A percentile compares a stretch with the other conserved stretches of the same genome.
Evolutionary conservation across 2,113 vertebrate genomes (phyloP).

Genomic region (Genyomyrus donnyi): DNA sequence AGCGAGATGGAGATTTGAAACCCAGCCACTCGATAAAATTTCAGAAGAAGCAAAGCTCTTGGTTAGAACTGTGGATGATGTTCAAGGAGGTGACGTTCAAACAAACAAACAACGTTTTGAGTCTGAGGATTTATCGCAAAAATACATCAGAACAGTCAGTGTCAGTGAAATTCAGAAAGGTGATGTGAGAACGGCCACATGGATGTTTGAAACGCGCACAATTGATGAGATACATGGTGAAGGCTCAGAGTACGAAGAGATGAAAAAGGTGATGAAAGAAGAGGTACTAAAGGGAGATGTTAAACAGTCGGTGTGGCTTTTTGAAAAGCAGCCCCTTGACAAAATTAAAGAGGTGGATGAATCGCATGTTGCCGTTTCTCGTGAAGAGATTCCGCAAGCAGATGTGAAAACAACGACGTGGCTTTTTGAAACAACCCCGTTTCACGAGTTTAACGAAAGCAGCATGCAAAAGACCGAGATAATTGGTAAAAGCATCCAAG

Average conservation of each 20-base stretch:
- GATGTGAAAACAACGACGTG: slow-evolving; percentile 84
- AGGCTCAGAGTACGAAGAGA: slow-evolving; percentile 60
- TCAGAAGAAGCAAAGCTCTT: slow-evolving; percentile 61
- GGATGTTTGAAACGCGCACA: slow-evolving; percentile 83
- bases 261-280: slow-evolving; percentile 75
- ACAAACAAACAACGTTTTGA: slow-evolving; percentile 72
- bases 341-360: slow-evolving; percentile 68
- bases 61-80: slow-evolving; percentile 59
- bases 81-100: slow-evolving; percentile 76
- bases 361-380: slow-evolving; percentile 44
- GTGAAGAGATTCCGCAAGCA: slow-evolving; percentile 73
- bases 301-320: slow-evolving; percentile 83
- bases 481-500: slow-evolving; percentile 77
- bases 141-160: slow-evolving; percentile 74
- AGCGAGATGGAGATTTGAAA: slow-evolving; percentile 83
- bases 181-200: slow-evolving; percentile 77
- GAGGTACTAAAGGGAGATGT: slow-evolving; percentile 81
- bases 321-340: slow-evolving; percentile 80
- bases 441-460: slow-evolving; percentile 73
- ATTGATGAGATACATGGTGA: slow-evolving; percentile 74
- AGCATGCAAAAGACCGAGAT: slow-evolving; percentile 67
- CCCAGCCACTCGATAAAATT: slow-evolving; percentile 78
- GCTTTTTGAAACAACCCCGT: slow-evolving; percentile 82
- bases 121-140: slow-evolving; percentile 58
- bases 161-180: slow-evolving; percentile 83